phyloP scores from a whole-genome alignment of 2,888 invertebrate genomes.

The Blera fallax region DNA sequence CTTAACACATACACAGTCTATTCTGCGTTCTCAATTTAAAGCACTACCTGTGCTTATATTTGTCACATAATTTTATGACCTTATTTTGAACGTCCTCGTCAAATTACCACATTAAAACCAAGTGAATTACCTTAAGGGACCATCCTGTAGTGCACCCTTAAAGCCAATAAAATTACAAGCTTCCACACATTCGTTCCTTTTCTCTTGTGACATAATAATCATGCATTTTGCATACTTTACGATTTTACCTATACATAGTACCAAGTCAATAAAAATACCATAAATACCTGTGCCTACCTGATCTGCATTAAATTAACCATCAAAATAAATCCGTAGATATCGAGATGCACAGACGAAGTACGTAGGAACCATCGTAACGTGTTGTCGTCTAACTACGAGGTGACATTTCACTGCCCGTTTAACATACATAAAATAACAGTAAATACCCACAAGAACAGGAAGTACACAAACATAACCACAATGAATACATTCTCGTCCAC shows the following conservation, averaged over 20 bases:
- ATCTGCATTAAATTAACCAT: conserved; percentile 65
- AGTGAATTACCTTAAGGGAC: background rate
- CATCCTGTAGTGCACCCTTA: background rate
- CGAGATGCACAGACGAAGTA: conserved; percentile 22
- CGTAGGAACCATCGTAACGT: conserved; percentile 1
- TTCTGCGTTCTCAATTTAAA: background rate
- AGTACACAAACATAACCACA: conserved; percentile 58
- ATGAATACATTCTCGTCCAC: conserved; percentile 34
- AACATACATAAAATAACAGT: conserved; percentile 69
- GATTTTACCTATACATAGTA: background rate
- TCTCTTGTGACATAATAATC: background rate
- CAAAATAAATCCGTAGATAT: conserved; percentile 30
- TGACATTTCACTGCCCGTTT: conserved; percentile 66
- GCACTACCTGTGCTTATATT: background rate
- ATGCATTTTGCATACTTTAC: background rate
- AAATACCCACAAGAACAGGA: conserved; percentile 67
- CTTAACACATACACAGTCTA: too few species aligned
- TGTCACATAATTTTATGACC: background rate
- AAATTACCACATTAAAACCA: background rate
- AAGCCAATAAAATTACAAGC: background rate
- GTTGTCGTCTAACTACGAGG: conserved; percentile 41
- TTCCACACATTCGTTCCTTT: background rate
- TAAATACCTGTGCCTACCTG: conserved; percentile 53
- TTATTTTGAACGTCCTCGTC: too few species aligned
- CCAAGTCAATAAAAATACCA: conserved; percentile 45